These are phyloP conservation scores for Tipula helvola DNA, from an alignment of 2,888 invertebrate genomes.

Conservation along the genomic window DNA sequence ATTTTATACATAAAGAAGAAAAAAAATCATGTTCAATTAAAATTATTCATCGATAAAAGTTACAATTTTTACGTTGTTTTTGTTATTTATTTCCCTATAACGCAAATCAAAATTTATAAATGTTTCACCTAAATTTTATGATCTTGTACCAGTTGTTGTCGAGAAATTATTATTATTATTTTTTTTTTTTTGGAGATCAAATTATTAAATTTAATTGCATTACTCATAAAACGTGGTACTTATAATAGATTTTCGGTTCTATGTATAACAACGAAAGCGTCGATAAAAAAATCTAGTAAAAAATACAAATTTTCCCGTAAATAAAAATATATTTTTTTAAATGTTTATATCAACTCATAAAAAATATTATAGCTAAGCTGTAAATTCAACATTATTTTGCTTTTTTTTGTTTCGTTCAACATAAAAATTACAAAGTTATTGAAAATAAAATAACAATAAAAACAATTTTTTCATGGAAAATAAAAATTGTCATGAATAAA, in stretches of 20 bases:
- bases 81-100: background rate
- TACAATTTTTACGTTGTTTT: background rate
- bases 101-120: background rate
- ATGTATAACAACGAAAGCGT: background rate
- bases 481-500: background rate
- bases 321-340: background rate
- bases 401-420: background rate
- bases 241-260: background rate
- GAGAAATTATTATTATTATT: background rate
- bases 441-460: background rate
- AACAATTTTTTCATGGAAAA: background rate
- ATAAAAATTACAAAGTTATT: slow-evolving; percentile 4
- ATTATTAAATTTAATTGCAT: background rate
- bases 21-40: background rate
- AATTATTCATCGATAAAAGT: background rate
- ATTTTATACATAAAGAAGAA: background rate
- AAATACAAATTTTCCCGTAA: background rate
- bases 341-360: background rate
- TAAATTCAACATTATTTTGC: background rate
- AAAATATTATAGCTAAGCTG: background rate
- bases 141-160: background rate
- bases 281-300: background rate
- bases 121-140: background rate
- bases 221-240: background rate
- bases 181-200: background rate